Evolutionary conservation across 2,113 vertebrate species (phyloP).

Genomic region (Heliornis fulica): DNA sequence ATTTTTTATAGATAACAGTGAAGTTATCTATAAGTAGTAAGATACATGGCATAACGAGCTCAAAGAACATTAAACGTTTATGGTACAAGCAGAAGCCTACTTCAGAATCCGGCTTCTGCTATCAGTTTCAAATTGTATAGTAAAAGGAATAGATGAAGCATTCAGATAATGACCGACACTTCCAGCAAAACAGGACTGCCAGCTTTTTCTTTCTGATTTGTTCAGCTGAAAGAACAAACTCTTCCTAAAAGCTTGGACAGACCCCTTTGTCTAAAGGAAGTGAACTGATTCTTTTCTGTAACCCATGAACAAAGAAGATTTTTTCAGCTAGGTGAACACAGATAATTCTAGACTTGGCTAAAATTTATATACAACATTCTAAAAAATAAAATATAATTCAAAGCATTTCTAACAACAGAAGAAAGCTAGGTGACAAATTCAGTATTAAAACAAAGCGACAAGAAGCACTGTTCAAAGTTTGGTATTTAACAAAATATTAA

Average conservation of each 20-base stretch:
- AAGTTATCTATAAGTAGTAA: background rate
- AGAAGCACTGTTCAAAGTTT: background rate
- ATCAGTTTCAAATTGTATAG: background rate
- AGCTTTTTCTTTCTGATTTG: background rate
- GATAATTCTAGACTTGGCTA: background rate
- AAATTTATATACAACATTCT: background rate
- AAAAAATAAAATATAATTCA: background rate
- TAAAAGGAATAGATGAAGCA: background rate
- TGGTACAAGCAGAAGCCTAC: background rate
- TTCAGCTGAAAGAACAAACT: background rate
- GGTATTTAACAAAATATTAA: background rate
- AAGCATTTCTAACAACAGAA: background rate
- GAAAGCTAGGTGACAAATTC: background rate
- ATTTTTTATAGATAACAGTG: background rate
- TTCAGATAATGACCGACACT: background rate
- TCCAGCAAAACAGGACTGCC: background rate
- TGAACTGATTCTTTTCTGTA: conserved; percentile 6
- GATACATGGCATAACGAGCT: background rate
- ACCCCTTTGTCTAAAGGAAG: conserved; percentile 22
- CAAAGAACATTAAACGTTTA: background rate
- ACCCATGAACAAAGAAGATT: background rate
- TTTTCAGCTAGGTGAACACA: background rate
- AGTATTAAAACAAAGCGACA: background rate
- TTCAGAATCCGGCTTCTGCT: background rate
- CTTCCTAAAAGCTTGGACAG: background rate